These are phyloP conservation scores for Carterocephalus palaemon DNA, from an alignment of 2,888 invertebrate species.

Conservation along the genomic window DNA sequence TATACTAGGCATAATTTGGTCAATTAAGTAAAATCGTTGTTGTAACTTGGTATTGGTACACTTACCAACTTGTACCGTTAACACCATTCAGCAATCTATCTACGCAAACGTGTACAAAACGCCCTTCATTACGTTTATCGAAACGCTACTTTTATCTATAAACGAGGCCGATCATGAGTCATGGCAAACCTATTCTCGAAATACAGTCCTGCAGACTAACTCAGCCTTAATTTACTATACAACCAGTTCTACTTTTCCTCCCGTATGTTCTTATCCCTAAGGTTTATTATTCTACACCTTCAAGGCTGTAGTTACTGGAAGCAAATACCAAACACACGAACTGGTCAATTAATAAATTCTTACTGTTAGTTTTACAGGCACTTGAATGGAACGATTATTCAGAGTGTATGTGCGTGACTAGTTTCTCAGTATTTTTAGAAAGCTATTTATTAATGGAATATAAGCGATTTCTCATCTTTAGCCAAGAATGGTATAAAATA, in stretches of 20 bases:
- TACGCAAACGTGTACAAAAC: too few species aligned
- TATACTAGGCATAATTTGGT: too few species aligned
- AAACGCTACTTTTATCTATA: constrained; percentile 6
- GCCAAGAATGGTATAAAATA: constrained; percentile 12
- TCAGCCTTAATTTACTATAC: constrained; percentile 15
- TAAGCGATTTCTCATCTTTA: constrained; percentile 11
- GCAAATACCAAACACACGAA: constrained; percentile 18
- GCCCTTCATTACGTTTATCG: not conserved
- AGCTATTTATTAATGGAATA: constrained; percentile 15
- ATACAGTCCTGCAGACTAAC: constrained; percentile 10
- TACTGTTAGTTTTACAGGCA: constrained; percentile 23
- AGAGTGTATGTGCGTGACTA: constrained; percentile 18
- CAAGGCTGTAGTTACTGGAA: not conserved
- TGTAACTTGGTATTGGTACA: too few species aligned
- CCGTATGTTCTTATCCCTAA: constrained; percentile 3
- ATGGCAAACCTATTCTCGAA: constrained; percentile 13
- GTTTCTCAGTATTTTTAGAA: constrained; percentile 20
- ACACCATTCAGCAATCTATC: too few species aligned
- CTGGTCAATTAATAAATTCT: constrained; percentile 24
- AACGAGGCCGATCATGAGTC: constrained; percentile 8
- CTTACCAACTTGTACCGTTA: too few species aligned
- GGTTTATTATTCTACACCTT: constrained; percentile 12
- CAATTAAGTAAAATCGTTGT: too few species aligned
- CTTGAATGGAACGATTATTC: constrained; percentile 25
- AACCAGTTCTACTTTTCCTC: constrained; percentile 3